A percentile compares a stretch with the other conserved stretches of the same genome.
phyloP scores from a whole-genome alignment of 2,797 vertebrate genomes.

The Acipenser oxyrinchus region DNA sequence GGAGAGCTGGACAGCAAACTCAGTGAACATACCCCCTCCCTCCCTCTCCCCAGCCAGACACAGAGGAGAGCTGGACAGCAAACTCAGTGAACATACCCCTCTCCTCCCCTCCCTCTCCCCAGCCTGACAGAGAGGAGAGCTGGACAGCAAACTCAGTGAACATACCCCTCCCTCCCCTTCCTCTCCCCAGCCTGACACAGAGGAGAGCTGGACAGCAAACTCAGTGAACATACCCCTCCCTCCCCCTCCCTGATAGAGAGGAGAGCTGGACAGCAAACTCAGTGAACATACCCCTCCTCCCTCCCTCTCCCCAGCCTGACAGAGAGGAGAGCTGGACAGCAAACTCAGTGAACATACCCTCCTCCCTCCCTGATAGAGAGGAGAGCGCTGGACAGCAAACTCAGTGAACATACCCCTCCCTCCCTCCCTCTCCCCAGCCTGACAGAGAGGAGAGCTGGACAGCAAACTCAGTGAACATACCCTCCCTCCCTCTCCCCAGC shows the following conservation, averaged over 20 bases:
- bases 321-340: slow-evolving; percentile 30
- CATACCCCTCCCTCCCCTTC: neutral
- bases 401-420: slow-evolving; percentile 1
- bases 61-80: slow-evolving; percentile 16
- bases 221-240: neutral
- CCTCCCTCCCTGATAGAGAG: slow-evolving; percentile 1
- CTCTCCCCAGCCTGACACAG: neutral
- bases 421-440: slow-evolving; percentile 22
- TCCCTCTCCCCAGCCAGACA: slow-evolving; percentile 6
- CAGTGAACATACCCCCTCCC: neutral
- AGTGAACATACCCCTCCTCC: neutral
- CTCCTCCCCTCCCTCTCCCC: slow-evolving; percentile 14
- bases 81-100: neutral
- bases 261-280: no score
- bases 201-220: no score
- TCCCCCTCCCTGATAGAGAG: no score
- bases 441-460: neutral
- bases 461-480: neutral
- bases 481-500: neutral
- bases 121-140: no score
- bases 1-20: neutral
- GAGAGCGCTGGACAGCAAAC: no score
- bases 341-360: slow-evolving; percentile 29
- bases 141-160: no score
- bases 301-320: neutral